Base-by-base conservation (phyloP, 2,113 vertebrate species). In the Corythornis vintsioides region DNA sequence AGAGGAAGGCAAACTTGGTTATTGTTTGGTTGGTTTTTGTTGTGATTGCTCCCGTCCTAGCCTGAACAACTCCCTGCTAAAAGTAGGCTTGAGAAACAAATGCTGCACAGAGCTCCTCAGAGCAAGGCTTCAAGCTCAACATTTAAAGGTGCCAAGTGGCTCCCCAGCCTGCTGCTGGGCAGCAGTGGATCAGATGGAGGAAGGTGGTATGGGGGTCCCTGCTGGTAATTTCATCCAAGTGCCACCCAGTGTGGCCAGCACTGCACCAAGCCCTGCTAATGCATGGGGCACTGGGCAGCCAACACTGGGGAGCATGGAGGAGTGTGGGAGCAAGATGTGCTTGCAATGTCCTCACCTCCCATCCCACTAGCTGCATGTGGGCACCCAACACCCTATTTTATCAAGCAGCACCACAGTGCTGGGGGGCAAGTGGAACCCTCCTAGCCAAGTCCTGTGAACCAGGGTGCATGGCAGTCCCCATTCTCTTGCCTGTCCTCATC, bases 371-470 rank as follows among this genome's bases (percentile, higher is more conserved):
- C 97, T 48, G 19, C 25, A 4, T 20, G 73, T 96, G 97, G 97
- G 98, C 97, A 92, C 78, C 52, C 96, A 97, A 97, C 97, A 97
- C 96, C 86, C 96, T 96, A 14, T 93, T 88, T 93, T 95, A 96
- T 96, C 94, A 86, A 96, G 95, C 92, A 97, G 80, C 96, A 94
- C 92, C 56, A 83, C 97, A 97, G 97, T 96, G 97, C 97, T 97
- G 97, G 97, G 97, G 95, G 60, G 89, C 93, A 97, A 95, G 92
- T 43, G 40, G 89, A 63, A 87, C 55, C 84, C 92, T 91, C 74
- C 57, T 65, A 80, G 88, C 55, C 40, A 72, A 33, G 69, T 92
- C 96, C 94, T 97, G 97, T 98, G 98, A 98, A 96, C 96, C 97
- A 95, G 38, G 73, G 75, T 86, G 92, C 92, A 97, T 87, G 95